Base-by-base conservation (phyloP, 1,140 invertebrate genomes). In the Portunus trituberculatus region DNA sequence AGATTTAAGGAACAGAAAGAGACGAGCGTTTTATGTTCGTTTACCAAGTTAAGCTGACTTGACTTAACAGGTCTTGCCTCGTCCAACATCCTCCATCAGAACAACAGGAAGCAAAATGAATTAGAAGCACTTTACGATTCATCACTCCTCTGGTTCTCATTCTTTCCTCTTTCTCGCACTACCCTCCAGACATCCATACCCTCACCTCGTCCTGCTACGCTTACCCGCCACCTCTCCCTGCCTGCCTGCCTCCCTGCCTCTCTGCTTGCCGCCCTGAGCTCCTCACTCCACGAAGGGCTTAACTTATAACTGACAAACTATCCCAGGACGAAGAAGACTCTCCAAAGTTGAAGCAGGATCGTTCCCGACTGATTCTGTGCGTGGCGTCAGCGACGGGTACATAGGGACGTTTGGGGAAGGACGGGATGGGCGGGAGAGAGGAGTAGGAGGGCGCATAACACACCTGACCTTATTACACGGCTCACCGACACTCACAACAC, bases 281-380 rank as follows among this genome's bases (percentile, higher is more conserved):
- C 67, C 67, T n/a, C 20, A n/a, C 67, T 76, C 20, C 67, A 20
- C 67, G 67, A 25, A 25, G 67, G 67, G 67, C 67, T 76, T 76
- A 76, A 76, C 67, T 76, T 76, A 76, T 76, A 76, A 76, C 67
- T 76, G 67, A 76, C 67, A 76, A 76, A 76, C 67, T 76, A 76
- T 76, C 67, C 67, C 67, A 8, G n/a, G 67, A n/a, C 67, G 67
- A 76, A n/a, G 67, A n/a, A 76, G 67, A 76, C 67, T 76, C n/a
- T 39, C 52, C 25, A 76, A 76, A 76, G 67, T 76, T 76, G 67
- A n/a, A n/a, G 67, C 67, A 76, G 67, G 67, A 76, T 76, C 67
- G 67, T 76, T 76, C 67, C 67, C 67, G 67, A 12, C 25, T 76
- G 67, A 76, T 59, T 59, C 52, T 59, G 52, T 20, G 52, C 52